Base-by-base conservation (phyloP, 1,140 invertebrate genomes). In the Ctenoplectra terminalis region DNA sequence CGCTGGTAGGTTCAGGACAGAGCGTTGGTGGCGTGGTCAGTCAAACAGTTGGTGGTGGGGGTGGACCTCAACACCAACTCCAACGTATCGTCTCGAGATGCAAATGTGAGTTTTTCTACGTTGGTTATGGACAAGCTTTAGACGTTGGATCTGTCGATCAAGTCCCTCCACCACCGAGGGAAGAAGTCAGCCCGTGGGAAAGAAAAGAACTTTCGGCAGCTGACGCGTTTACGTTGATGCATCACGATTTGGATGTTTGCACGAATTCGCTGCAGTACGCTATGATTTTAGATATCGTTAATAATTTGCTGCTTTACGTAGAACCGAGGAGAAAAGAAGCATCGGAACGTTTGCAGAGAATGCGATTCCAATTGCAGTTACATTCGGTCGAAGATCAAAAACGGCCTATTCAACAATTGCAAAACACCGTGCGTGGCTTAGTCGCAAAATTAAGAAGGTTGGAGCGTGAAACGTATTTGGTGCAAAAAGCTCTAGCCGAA, bases 81-180 rank as follows among this genome's bases (percentile, higher is more conserved):
- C 99, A 99, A 94, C 95, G 99, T 63, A 99, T 99, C 82, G 98
- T 99, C 20, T 99, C 98, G 0, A 95, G 99, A 9, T 99, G 99
- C 94, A 97, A 97, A 90, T 99, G 99, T 93, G 98, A 99, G 93
- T 99, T 99, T 93, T 99, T 98, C 92, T 99, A 99, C 92, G 98
- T 98, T 48, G 97, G 97, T 73, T 99, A 99, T 91, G 97, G 98
- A 20, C 98, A 99, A 89, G 96, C 95, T 37, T 94, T 98, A 26
- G 97, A 98, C 92, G 96, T 96, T 0, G 95, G 95, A 67, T 94
- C 93, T 23, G 90, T 96, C 13, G 94, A 95, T 20, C 94, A 96
- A 92, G 95, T 97, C 56, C 95, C 96, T 48, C 94, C 95, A 31
- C 94, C 95, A 0, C 96, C 96, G 1, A 94, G 95, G 9, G 96